Evolutionary conservation across 2,888 invertebrate genomes (phyloP).

Genomic region (Morpho achilles): DNA sequence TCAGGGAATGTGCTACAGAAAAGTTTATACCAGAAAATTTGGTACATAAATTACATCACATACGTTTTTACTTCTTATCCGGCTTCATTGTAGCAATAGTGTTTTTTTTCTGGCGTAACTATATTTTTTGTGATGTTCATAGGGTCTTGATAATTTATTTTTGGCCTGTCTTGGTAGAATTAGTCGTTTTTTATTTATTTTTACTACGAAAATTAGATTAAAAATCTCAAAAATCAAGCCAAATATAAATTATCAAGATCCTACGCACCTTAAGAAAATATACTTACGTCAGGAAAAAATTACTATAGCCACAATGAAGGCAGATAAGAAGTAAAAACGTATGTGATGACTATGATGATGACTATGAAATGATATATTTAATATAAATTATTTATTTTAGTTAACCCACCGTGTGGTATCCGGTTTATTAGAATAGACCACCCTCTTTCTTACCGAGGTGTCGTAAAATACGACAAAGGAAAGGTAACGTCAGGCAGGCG

Average conservation of each 20-base stretch:
- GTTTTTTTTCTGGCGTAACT: not conserved
- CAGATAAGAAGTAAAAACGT: constrained; percentile 36
- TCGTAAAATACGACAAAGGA: too few species aligned
- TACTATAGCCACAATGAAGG: not conserved
- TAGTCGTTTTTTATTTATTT: not conserved
- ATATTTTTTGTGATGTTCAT: constrained; percentile 1
- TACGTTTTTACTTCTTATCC: constrained; percentile 38
- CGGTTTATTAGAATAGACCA: too few species aligned
- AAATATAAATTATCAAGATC: too few species aligned
- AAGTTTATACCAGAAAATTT: constrained; percentile 64
- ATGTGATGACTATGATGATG: too few species aligned
- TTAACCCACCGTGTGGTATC: too few species aligned
- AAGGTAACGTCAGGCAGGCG: too few species aligned
- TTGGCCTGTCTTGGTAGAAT: too few species aligned
- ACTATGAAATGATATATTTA: too few species aligned
- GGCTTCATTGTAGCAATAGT: not conserved
- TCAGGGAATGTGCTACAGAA: constrained; percentile 42
- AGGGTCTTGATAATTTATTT: not conserved
- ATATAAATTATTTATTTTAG: too few species aligned
- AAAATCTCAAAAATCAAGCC: too few species aligned
- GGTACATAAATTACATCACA: constrained; percentile 69
- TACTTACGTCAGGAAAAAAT: not conserved
- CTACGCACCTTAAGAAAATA: not conserved
- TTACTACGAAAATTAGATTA: too few species aligned
- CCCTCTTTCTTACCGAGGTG: too few species aligned